Evolutionary conservation across 2,888 invertebrate genomes (phyloP), one percentile per base, ranked within the genome.

Genomic region (Hydrotaea diabolus): DNA sequence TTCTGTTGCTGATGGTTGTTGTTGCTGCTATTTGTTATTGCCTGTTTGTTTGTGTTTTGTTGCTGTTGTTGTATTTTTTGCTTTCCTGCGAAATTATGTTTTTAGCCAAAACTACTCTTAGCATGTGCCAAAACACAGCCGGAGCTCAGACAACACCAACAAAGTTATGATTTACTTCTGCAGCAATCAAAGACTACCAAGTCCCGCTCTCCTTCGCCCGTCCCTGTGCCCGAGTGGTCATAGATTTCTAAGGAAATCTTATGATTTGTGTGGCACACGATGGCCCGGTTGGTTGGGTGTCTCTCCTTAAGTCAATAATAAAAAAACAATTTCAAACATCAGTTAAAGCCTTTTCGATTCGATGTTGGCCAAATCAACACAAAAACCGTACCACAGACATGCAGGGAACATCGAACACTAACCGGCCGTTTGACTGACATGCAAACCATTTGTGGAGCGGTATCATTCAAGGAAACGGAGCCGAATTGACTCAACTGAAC

Each of bases 201-300:
- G 3, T 31, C 31, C 43, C 9, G 62, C 15, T 36, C 66, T 31
- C 23, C 69, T 23, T 66, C 13, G 9, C 19, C n/a, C 11, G 21
- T 57, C 23, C 23, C 15, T 59, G 23, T 46, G 39, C 39, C 69
- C 15, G 17, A 21, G 19, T 46, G 19, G 3, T 46, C 43, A 69
- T 83, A 36, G 46, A 46, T 81, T 85, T 85, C 80, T 64, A 82
- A 82, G 77, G 82, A 85, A 85, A 77, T 79, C 55, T 82, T 82
- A 74, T 85, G 43, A 69, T 43, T 69, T 69, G 46, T 43, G 53
- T 55, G 83, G 80, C 75, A 81, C 49, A n/a, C n/a, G n/a, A n/a
- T 49, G 49, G 39, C 9, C 59, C 26, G 59, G 26, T 62, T 17
- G 31, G 39, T 11, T 62, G 62, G 62, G 31, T 62, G 15, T 43